Evolutionary conservation across 2,113 vertebrate species (phyloP), one percentile per base, ranked within the genome.

Genomic region (Sapajus apella): DNA sequence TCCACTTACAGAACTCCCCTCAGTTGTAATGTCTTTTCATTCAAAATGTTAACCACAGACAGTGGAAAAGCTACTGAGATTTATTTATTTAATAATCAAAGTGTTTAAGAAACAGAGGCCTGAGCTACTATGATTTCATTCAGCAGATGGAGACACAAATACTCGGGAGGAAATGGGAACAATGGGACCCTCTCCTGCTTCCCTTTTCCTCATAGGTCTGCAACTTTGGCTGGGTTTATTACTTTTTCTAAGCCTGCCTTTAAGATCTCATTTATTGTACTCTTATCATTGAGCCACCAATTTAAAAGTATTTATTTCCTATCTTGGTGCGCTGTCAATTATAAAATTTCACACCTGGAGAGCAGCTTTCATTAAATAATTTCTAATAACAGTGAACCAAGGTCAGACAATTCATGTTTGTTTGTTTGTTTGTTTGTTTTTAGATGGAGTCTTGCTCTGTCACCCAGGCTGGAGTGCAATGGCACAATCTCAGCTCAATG

Each of bases 261-360:
- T 73, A 45, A 61, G 87, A 90, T 82, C 87, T 76, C 81, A 96
- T 94, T 75, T 40, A 85, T 96, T 93, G 52, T 27, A 70, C 27
- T 88, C 35, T 90, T 90, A 66, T 40, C 96, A 81, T 94, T 32
- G 56, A 92, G 85, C 50, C 94, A 92, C 4, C 61, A 50, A 61
- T 75, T 77, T 80, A 80, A 72, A n/a, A 85, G 32, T 43, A 45
- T 61, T 97, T 97, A 52, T 94, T 97, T 76, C 52, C 85, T 76
- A 50, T 90, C 70, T 58, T 37, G 93, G 25, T 50, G 97, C 89
- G 94, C 55, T 92, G 93, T 97, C 98, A 89, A 98, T 98, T 98
- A 97, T 45, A 91, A 85, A 97, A 91, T 83, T 95, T 93, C 50
- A 88, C 96, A 97, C 97, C 91, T 95, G 73, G 88, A 95, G 70